Percentiles rank a stretch among this genome's conserved stretches.
These are phyloP conservation scores for Lepidostoma basale DNA, from an alignment of 1,140 invertebrate species.

Conservation along the genomic window DNA sequence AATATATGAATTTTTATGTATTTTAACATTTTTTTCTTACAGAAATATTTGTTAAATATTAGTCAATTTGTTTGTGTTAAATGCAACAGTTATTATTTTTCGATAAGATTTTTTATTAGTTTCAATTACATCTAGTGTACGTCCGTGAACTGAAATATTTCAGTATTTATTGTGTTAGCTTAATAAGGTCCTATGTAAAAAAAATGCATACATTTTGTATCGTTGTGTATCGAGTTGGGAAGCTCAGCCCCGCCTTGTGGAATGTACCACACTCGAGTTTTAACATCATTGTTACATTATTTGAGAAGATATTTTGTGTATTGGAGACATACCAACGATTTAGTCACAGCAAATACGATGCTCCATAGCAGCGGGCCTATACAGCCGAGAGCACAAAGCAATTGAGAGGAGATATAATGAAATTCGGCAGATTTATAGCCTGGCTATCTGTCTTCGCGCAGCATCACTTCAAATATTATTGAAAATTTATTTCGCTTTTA, in stretches of 20 bases:
- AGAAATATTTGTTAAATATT: no score
- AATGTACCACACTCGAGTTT: slow-evolving; percentile 28
- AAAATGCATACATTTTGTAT: no score
- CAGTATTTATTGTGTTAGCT: no score
- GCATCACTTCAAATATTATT: slow-evolving; percentile 34
- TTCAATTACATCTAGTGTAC: no score
- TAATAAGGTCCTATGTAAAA: no score
- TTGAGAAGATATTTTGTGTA: slow-evolving; percentile 25
- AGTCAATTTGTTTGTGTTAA: no score
- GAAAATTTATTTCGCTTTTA: slow-evolving; percentile 39
- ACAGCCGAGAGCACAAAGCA: not conserved
- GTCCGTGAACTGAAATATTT: no score
- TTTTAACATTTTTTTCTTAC: no score
- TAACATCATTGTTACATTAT: slow-evolving; percentile 33
- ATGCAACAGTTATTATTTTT: no score
- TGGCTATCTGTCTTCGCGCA: slow-evolving; percentile 41
- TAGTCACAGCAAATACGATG: slow-evolving; percentile 44
- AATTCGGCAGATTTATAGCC: slow-evolving; percentile 43
- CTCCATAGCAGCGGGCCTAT: not conserved
- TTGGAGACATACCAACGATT: slow-evolving; percentile 38
- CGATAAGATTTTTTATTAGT: no score
- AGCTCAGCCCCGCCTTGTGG: not conserved
- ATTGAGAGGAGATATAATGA: slow-evolving; percentile 32
- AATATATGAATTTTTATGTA: no score
- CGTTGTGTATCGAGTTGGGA: no score